Conservation (phyloP, 2,113 vertebrate genomes). For the Nycticryphes semicollaris region DNA sequence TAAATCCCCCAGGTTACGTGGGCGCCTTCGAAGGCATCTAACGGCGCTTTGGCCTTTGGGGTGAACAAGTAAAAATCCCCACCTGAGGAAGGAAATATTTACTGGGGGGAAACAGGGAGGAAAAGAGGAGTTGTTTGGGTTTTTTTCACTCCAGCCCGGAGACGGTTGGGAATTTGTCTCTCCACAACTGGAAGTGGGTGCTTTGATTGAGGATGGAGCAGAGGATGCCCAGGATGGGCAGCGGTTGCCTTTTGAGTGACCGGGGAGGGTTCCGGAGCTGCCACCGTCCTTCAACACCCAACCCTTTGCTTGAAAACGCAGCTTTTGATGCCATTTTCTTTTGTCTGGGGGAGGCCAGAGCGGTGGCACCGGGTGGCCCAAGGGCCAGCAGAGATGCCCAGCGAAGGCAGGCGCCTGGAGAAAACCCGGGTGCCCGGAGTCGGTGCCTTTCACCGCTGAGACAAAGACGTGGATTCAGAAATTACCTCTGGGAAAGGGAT, state of each 20-base stretch:
- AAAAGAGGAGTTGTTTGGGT: rapidly evolving
- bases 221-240: not conserved
- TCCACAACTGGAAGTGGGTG: rapidly evolving
- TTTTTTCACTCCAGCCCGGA: not conserved
- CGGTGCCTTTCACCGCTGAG: not conserved
- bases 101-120: not conserved
- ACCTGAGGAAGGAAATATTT: not conserved
- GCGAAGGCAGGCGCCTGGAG: rapidly evolving
- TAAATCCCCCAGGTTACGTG: rapidly evolving
- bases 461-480: not conserved
- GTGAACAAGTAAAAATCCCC: not conserved
- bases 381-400: not conserved
- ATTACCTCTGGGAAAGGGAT: too few species aligned
- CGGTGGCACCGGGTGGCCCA: not conserved
- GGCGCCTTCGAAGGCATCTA: not conserved
- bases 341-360: not conserved
- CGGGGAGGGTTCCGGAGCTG: too few species aligned
- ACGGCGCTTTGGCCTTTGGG: not conserved
- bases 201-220: not conserved
- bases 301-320: not conserved
- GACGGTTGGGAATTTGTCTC: not conserved
- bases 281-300: too few species aligned
- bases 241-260: too few species aligned
- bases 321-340: not conserved
- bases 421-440: rapidly evolving